Evolutionary conservation across 2,888 invertebrate species (phyloP), one percentile per base, ranked within the genome.

Genomic region (Xanthia icteritia): DNA sequence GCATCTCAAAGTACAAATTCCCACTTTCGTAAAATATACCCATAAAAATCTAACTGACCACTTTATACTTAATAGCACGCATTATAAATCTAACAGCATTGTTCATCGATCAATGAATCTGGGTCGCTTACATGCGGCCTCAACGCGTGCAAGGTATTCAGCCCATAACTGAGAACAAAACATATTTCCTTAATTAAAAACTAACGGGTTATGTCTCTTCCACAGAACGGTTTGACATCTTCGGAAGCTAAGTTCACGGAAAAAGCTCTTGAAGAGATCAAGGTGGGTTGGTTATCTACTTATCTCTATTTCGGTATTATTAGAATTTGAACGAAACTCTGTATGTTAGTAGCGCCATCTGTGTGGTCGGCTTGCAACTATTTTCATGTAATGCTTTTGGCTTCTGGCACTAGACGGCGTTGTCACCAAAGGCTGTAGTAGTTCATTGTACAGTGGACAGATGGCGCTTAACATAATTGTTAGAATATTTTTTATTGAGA

Each of bases 211-310:
- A 39, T 82, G 73, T 82, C 42, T 90, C 90, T 72, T 89, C 93
- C 92, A 61, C 94, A 96, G 96, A 96, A 92, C 88, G 93, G 93
- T 82, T 91, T 95, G 89, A 91, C 94, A 80, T 92, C 95, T 65
- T 90, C 94, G 27, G 96, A 96, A 87, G 90, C 93, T 56, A 96
- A 95, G 91, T 91, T 92, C 74, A 92, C 94, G 23, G 96, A 96
- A 85, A 94, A 96, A 89, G 91, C 95, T 88, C 93, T 96, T 89
- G 96, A 96, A 85, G 96, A 96, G 86, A 95, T 96, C 88, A 96
- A 95, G 95, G 96, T 95, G 87, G 63, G 73, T 54, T 56, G 64
- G 73, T 54, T 56, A 89, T 76, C 20, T 36, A 68, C 6, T 15
- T 15, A 39, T 67, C 42, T 61, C 13, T 69, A 31, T 63, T 67